phyloP scores from a whole-genome alignment of 2,113 vertebrate species.

The Ovibos moschatus region DNA sequence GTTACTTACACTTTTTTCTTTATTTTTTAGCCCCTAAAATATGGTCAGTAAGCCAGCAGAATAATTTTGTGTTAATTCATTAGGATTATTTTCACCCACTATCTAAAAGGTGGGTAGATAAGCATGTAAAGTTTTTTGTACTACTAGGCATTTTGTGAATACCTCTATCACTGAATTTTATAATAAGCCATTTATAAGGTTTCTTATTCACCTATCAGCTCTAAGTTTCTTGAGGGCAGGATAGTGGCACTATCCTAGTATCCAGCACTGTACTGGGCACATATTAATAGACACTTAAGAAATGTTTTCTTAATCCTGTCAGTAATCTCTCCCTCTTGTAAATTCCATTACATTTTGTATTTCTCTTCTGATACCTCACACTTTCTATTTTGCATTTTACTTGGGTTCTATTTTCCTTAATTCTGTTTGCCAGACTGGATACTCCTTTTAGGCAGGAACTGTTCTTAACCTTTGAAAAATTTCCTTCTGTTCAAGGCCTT shows the following conservation, averaged over 20 bases:
- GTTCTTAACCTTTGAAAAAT: slow-evolving; percentile 33
- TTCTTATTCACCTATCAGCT: background rate
- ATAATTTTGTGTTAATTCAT: background rate
- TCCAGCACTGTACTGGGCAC: background rate
- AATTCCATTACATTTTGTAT: background rate
- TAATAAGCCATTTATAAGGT: background rate
- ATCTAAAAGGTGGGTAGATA: background rate
- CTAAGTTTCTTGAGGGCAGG: background rate
- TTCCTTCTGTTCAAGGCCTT: background rate
- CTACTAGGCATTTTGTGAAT: background rate
- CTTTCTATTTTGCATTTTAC: slow-evolving; percentile 3
- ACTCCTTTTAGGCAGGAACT: background rate
- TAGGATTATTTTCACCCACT: background rate
- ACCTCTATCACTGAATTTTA: background rate
- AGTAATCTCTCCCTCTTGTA: background rate
- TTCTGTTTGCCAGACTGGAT: background rate
- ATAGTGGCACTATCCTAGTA: background rate
- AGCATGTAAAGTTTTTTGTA: background rate
- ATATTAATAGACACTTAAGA: background rate
- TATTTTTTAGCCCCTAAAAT: background rate
- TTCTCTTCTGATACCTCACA: background rate
- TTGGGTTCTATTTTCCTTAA: background rate
- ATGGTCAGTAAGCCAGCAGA: background rate
- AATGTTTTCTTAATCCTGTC: background rate
- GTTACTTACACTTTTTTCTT: background rate